These are phyloP conservation scores for Parapsyche elsis DNA, from an alignment of 1,140 invertebrate species.

Conservation along the genomic window DNA sequence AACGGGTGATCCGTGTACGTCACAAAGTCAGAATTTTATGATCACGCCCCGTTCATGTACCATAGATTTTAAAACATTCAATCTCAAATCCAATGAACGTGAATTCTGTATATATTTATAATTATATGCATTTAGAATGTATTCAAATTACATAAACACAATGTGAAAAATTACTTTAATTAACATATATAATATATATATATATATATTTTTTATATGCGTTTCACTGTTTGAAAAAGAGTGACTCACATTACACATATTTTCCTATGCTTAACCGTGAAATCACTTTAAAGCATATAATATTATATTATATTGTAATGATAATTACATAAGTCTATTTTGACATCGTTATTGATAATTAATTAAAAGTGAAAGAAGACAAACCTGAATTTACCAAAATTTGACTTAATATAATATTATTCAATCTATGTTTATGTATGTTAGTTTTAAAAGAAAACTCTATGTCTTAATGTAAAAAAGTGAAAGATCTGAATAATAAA, in stretches of 20 bases:
- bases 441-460: slow-evolving; percentile 24
- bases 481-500: slow-evolving; percentile 17
- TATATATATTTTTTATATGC: slow-evolving; percentile 11
- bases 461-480: slow-evolving; percentile 26
- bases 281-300: background rate
- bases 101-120: no score
- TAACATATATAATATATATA: no score
- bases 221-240: slow-evolving; percentile 26
- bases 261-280: background rate
- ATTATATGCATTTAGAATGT: no score
- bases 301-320: background rate
- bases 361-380: background rate
- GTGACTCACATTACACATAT: slow-evolving; percentile 6
- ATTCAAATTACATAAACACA: no score
- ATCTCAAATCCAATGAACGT: no score
- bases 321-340: no score
- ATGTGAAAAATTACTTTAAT: no score
- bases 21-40: no score
- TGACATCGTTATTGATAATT: no score
- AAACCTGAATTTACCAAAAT: slow-evolving; percentile 29
- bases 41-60: no score
- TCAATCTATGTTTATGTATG: slow-evolving; percentile 8
- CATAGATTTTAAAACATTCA: no score
- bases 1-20: no score
- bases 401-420: slow-evolving; percentile 4